Evolutionary conservation across 35 echinoderm and acorn worm genomes (phyloP), one percentile per base, ranked within the genome.

Genomic region (Apostichopus parvimensis): DNA sequence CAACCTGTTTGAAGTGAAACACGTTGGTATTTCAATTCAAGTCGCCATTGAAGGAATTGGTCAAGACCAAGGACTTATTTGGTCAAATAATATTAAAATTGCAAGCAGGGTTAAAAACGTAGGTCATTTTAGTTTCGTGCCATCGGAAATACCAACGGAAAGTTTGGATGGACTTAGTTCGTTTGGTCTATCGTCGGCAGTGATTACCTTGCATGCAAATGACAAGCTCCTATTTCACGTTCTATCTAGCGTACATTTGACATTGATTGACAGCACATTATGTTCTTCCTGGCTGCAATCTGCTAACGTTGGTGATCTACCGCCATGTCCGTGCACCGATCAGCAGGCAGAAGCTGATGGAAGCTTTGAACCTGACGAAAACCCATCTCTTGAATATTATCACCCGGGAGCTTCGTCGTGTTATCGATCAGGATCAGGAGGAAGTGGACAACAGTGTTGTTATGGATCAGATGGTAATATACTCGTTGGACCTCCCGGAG

Each of bases 391-490:
- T 9, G 25, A 23, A 12, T 89, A 71, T 73, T 73, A 71, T 70
- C 87, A 89, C 22, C 23, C 70, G 53, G 66, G 87, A 9, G 88
- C 52, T 23, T 14, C 54, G 9, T n/a, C 68, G 1, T 90, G 88
- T 56, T 54, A 77, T 70, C 52, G 65, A 55, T 90, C 88, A 11
- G 68, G 70, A 17, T 77, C 26, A 11, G n/a, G 15, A 7, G 71
- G 71, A 22, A 7, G 5, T 1, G 72, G 88, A 54, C 88, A 78
- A 52, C 70, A 90, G 13, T 90, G 88, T 18, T 90, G 88, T 53
- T 90, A 90, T 57, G 21, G 21, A 77, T 10, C 68, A 0, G 88
- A 90, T 77, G 88, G 88, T 6, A 90, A 90, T 58, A 90, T 90
- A 9, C 34, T 90, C 13, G 28, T 77, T 54, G 88, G 70, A 13